Evolutionary conservation across 2,113 vertebrate genomes (phyloP).

Genomic region (Myodes glareolus): DNA sequence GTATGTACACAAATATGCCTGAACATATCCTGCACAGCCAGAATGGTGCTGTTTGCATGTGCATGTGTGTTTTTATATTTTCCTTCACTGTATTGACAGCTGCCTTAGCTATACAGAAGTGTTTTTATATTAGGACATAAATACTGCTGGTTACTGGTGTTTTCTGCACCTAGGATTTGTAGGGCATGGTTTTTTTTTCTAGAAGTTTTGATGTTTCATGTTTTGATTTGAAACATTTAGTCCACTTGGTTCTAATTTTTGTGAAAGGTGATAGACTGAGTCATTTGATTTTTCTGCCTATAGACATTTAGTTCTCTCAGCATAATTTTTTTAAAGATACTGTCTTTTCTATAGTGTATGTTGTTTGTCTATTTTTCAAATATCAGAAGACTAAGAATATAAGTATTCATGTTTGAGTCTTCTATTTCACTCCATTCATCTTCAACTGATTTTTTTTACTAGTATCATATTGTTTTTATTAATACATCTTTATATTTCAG

Average conservation of each 20-base stretch:
- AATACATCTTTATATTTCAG: background rate
- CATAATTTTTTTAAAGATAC: background rate
- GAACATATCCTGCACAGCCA: fast-evolving
- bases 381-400: background rate
- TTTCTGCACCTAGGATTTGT: background rate
- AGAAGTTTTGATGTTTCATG: background rate
- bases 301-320: too few species aligned
- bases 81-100: background rate
- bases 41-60: background rate
- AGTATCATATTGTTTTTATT: background rate
- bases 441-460: background rate
- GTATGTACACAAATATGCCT: background rate
- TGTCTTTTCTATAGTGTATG: background rate
- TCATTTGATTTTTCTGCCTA: background rate
- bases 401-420: background rate
- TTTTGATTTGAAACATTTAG: background rate
- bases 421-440: background rate
- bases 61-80: too few species aligned
- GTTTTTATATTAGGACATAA: background rate
- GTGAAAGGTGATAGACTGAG: background rate
- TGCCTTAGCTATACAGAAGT: background rate
- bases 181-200: background rate
- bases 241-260: background rate
- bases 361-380: background rate
- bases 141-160: too few species aligned